Percentiles rank a stretch among this genome's conserved stretches.
These are phyloP conservation scores for Pollenia angustigena DNA, from an alignment of 2,888 invertebrate species.

Conservation along the genomic window DNA sequence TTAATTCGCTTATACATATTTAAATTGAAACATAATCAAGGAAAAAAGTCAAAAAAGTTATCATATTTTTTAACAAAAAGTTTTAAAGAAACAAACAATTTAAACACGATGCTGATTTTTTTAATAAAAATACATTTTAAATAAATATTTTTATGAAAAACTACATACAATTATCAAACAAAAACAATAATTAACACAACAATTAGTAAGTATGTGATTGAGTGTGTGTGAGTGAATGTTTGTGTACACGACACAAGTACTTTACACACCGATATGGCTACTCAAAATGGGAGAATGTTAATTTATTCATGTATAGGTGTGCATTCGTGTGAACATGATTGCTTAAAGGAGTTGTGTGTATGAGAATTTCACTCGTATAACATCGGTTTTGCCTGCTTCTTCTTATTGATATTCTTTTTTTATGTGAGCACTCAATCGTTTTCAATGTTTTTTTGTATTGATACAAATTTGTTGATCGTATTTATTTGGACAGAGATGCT, in stretches of 20 bases:
- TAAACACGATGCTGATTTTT: slow-evolving; percentile 36
- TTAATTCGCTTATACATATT: slow-evolving; percentile 31
- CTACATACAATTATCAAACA: slow-evolving; percentile 32
- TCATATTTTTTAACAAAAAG: slow-evolving; percentile 43
- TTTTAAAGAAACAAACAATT: neutral
- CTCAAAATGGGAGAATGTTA: slow-evolving; percentile 17
- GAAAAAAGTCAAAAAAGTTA: slow-evolving; percentile 69
- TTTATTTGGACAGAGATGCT: slow-evolving; percentile 72
- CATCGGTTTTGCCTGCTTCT: slow-evolving; percentile 34
- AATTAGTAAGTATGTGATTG: neutral
- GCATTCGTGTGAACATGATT: slow-evolving; percentile 19
- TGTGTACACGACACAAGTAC: neutral
- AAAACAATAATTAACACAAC: slow-evolving; percentile 18
- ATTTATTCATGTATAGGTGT: neutral
- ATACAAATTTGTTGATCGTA: slow-evolving; percentile 47
- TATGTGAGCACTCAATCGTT: slow-evolving; percentile 32
- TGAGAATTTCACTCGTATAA: slow-evolving; percentile 46
- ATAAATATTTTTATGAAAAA: slow-evolving; percentile 31
- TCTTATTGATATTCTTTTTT: neutral
- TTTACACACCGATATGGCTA: neutral
- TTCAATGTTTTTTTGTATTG: slow-evolving; percentile 4
- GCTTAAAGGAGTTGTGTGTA: slow-evolving; percentile 62
- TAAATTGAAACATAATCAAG: slow-evolving; percentile 44
- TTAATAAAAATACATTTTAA: slow-evolving; percentile 3
- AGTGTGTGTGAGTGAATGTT: neutral